Base-by-base conservation (phyloP, 2,797 vertebrate genomes). In the Malacoraja senta region DNA sequence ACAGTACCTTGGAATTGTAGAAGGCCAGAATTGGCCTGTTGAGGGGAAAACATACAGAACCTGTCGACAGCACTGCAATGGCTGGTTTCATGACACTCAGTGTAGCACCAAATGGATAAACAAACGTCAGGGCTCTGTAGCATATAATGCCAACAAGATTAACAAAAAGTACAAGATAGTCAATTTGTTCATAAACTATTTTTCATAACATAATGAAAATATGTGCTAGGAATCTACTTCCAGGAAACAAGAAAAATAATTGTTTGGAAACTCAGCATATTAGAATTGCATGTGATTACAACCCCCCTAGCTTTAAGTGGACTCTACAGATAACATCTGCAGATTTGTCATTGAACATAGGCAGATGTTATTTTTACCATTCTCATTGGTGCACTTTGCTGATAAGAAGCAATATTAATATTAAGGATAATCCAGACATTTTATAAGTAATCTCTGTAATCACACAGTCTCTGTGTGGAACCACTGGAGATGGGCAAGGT, bases 51-150 rank as follows among this genome's bases (percentile, higher is more conserved):
- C 99, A 99, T 93, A 99, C 97, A 0, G 98, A 99, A 78, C 99
- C 98, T 0, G 98, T 99, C 29, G 99, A 99, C 77, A 99, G 96
- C 93, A 98, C 93, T 80, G 98, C 97, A 94, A 98, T 96, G 8
- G 98, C 98, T 26, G 99, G 99, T 94, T 98, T 99, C 95, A 98
- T 98, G 94, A 99, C 98, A 0, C 96, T 98, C 95, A 99, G 94
- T 0, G 98, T 99, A 93, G 99, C 98, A 81, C 99, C 99, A 83
- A 98, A 99, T 0, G 99, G 98, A 93, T 99, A 99, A 92, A 99
- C 96, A 24, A 99, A 99, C 13, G 97, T 97, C 72, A 99, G 97
- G 29, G 97, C 97, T 94, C 99, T 99, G 95, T 63, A 94, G 71
- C 38, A 78, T 29, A 76, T 53, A 92, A 92, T 19, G 53, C 74